These are phyloP conservation scores for Fukomys damarensis DNA, from an alignment of 2,113 vertebrate species.

Conservation along the genomic window DNA sequence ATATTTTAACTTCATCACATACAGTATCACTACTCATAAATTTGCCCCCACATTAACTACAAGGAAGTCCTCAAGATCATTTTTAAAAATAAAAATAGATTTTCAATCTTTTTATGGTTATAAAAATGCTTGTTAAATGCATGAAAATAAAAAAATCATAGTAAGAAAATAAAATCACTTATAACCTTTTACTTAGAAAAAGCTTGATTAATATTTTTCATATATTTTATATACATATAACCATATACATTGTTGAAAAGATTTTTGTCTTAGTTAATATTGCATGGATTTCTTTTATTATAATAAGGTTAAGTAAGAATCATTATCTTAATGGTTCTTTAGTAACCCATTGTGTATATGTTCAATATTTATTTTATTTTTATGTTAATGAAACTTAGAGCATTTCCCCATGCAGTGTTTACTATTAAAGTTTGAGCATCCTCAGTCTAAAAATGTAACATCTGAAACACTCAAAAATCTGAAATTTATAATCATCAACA, in stretches of 20 bases:
- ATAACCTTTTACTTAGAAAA: constrained; percentile 32
- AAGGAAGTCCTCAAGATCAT: constrained; percentile 20
- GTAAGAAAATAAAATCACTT: constrained; percentile 48
- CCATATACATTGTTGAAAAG: not conserved
- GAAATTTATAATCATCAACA: not conserved
- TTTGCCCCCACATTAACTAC: constrained; percentile 17
- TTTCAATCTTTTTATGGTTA: constrained; percentile 36
- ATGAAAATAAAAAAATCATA: constrained; percentile 31
- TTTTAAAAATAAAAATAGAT: not conserved
- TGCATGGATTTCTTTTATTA: constrained; percentile 6
- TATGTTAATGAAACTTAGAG: constrained; percentile 32
- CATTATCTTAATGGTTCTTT: not conserved
- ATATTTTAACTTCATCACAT: constrained; percentile 36
- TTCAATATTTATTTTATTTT: constrained; percentile 32
- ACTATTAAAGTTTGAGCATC: not conserved
- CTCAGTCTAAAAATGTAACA: not conserved
- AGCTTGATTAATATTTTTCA: constrained; percentile 42
- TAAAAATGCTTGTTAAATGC: constrained; percentile 28
- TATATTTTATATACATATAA: not conserved
- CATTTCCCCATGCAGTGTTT: not conserved
- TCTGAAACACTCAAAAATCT: not conserved
- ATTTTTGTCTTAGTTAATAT: not conserved
- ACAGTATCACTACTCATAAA: not conserved
- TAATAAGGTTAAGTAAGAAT: not conserved
- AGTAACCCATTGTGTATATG: not conserved